These are phyloP conservation scores for Arctocebus calabarensis DNA, from an alignment of 2,797 vertebrate species.

Conservation along the genomic window DNA sequence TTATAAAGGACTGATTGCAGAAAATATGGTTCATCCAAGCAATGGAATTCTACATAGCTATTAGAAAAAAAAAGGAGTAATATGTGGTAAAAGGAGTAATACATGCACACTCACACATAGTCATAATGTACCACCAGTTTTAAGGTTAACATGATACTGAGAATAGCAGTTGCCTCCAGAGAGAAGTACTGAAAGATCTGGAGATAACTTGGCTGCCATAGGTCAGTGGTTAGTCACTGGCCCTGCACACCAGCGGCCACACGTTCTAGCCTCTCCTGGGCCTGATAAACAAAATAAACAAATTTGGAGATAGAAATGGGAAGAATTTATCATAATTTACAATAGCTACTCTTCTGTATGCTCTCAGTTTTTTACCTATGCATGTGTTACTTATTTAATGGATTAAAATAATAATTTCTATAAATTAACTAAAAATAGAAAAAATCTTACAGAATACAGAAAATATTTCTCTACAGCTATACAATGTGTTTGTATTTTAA, in stretches of 20 bases:
- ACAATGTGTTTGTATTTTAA: not conserved
- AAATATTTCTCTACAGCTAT: not conserved
- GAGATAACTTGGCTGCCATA: not conserved
- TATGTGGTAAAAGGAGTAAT: no score
- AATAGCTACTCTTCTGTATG: not conserved
- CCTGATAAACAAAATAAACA: no score
- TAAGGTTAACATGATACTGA: not conserved
- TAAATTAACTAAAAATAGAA: not conserved
- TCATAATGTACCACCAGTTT: fast-evolving
- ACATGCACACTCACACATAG: no score
- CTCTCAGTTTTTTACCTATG: not conserved
- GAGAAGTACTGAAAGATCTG: not conserved
- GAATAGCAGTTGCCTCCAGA: no score
- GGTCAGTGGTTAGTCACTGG: no score
- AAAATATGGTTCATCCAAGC: not conserved
- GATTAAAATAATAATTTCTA: not conserved
- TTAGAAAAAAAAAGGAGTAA: not conserved
- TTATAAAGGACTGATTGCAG: no score
- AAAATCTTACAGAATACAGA: not conserved
- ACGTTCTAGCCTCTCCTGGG: no score
- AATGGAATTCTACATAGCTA: not conserved
- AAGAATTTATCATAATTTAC: not conserved
- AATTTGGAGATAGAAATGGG: not conserved
- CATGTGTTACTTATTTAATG: not conserved
- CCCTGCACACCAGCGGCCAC: no score